Evolutionary conservation across 2,113 vertebrate species (phyloP).

Genomic region (Corythaeola cristata): DNA sequence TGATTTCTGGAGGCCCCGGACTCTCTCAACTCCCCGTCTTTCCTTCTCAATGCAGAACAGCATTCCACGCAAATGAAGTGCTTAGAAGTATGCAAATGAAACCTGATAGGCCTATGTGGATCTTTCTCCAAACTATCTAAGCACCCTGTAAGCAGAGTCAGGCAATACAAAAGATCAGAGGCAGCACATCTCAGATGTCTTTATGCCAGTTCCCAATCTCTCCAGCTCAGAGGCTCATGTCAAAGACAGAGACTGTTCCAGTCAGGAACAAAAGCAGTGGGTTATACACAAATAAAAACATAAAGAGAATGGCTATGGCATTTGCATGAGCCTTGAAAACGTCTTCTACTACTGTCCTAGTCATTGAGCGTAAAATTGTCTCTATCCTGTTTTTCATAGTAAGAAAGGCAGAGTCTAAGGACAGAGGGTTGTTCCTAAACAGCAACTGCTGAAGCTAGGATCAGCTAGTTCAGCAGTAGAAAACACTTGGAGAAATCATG

Average conservation of each 20-base stretch:
- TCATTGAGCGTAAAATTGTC: not conserved
- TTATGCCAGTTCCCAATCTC: not conserved
- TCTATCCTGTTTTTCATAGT: not conserved
- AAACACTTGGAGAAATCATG: not conserved
- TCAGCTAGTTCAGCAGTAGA: not conserved
- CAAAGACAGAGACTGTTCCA: not conserved
- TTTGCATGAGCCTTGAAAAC: not conserved
- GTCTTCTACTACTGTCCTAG: not conserved
- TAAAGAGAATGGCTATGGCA: not conserved
- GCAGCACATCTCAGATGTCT: not conserved
- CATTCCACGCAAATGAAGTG: not conserved
- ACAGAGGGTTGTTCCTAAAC: not conserved
- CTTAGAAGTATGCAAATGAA: not conserved
- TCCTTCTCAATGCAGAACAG: not conserved
- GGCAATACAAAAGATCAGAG: not conserved
- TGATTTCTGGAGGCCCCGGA: not conserved
- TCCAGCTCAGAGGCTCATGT: not conserved
- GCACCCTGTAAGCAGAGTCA: not conserved
- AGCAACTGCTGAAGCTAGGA: not conserved
- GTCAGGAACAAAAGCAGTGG: not conserved
- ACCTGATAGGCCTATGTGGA: fast-evolving
- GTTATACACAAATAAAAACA: not conserved
- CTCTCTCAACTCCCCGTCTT: not conserved
- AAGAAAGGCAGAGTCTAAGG: not conserved
- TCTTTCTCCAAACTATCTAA: not conserved